These are phyloP conservation scores for Neodiprion fabricii DNA, from an alignment of 1,140 invertebrate genomes.

Conservation along the genomic window DNA sequence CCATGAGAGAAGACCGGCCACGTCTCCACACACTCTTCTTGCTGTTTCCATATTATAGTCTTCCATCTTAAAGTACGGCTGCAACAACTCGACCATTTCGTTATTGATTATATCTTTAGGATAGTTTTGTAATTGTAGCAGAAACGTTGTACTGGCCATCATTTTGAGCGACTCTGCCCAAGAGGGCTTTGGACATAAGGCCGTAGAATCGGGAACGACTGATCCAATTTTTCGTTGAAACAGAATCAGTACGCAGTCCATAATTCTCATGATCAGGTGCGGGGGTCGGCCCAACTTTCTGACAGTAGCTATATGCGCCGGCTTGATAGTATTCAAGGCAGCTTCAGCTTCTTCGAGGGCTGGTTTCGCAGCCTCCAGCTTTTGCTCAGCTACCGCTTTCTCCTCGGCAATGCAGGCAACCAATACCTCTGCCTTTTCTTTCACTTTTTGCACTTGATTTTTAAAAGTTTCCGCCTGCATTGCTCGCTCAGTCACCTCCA, in stretches of 20 bases:
- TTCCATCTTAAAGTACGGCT: conserved; percentile 92
- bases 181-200: conserved; percentile 88
- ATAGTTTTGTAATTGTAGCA: conserved; percentile 91
- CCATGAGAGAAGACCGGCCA: conserved; percentile 95
- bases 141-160: conserved; percentile 96
- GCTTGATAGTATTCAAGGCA: conserved; percentile 95
- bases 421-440: conserved; percentile 92
- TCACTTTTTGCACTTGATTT: conserved; percentile 93
- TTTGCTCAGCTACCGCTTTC: conserved; percentile 88
- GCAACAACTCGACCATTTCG: conserved; percentile 92
- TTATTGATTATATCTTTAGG: conserved; percentile 97
- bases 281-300: conserved; percentile 93
- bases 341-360: conserved; percentile 93
- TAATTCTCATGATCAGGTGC: conserved; percentile 96
- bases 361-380: conserved; percentile 89
- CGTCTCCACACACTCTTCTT: conserved; percentile 93
- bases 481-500: conserved; percentile 89
- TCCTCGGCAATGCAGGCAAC: conserved; percentile 91
- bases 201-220: conserved; percentile 79
- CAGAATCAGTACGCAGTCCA: conserved; percentile 94
- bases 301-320: conserved; percentile 95
- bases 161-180: conserved; percentile 97
- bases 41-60: conserved; percentile 98
- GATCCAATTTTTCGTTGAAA: conserved; percentile 89
- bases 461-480: conserved; percentile 95